These are phyloP conservation scores for Ondatra zibethicus DNA, from an alignment of 2,113 vertebrate species.

Conservation along the genomic window DNA sequence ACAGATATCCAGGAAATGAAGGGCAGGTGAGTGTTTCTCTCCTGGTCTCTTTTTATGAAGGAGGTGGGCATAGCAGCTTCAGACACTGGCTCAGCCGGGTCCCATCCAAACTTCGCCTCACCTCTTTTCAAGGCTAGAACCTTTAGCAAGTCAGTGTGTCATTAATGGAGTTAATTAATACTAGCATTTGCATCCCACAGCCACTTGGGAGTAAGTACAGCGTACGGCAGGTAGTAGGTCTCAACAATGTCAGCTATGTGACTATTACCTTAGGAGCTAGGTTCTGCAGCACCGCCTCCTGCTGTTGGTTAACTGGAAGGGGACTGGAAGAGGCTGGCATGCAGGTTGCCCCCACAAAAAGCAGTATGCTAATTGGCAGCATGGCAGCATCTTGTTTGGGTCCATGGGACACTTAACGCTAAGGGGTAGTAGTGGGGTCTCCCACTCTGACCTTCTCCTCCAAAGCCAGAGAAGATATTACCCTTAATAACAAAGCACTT, in stretches of 20 bases:
- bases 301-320: not conserved
- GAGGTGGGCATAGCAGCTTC: not conserved
- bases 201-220: not conserved
- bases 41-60: not conserved
- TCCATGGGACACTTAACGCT: not conserved
- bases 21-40: not conserved
- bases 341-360: not conserved
- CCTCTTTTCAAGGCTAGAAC: not conserved
- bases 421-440: too few species aligned
- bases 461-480: not conserved
- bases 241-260: not conserved
- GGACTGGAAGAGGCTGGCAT: not conserved
- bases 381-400: not conserved
- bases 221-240: not conserved
- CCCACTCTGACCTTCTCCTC: not conserved
- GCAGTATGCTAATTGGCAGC: not conserved
- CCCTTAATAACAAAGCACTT: not conserved
- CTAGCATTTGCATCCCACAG: not conserved
- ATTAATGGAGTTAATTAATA: not conserved
- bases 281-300: not conserved
- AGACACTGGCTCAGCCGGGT: not conserved
- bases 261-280: not conserved
- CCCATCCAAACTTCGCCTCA: not conserved
- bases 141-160: not conserved
- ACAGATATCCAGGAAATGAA: not conserved